These are phyloP conservation scores for Agonum fuliginosum DNA, from an alignment of 2,888 invertebrate genomes.

Conservation along the genomic window DNA sequence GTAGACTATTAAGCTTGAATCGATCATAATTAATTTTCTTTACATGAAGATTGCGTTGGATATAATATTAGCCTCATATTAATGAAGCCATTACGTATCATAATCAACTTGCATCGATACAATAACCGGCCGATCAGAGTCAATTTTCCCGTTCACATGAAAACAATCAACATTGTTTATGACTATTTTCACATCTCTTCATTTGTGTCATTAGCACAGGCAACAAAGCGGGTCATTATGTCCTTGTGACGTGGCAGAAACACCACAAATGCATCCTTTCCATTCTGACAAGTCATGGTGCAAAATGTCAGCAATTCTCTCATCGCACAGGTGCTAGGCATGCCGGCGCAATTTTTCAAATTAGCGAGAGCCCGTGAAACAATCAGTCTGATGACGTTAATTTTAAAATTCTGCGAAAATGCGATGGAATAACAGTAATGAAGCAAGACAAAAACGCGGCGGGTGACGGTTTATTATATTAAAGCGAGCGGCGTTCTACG, in stretches of 20 bases:
- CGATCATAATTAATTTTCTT: neutral
- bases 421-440: conserved; percentile 52
- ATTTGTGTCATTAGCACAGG: conserved; percentile 51
- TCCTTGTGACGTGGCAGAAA: conserved; percentile 24
- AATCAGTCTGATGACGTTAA: conserved; percentile 55
- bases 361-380: conserved; percentile 49
- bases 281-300: conserved; percentile 7
- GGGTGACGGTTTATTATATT: conserved; percentile 48
- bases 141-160: neutral
- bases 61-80: neutral
- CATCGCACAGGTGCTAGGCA: conserved; percentile 35
- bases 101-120: conserved; percentile 6
- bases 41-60: neutral
- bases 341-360: conserved; percentile 51
- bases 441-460: conserved; percentile 26
- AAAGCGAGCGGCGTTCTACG: conserved; percentile 22
- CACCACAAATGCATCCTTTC: conserved; percentile 14
- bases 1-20: too few species aligned
- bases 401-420: conserved; percentile 54
- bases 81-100: conserved; percentile 17
- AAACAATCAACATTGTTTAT: conserved; percentile 53
- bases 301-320: neutral
- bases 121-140: neutral
- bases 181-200: conserved; percentile 53
- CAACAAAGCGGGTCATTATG: conserved; percentile 46